A percentile compares a stretch with the other conserved stretches of the same genome.
Evolutionary conservation across 2,888 invertebrate species (phyloP).

Genomic region (Noctua comes): DNA sequence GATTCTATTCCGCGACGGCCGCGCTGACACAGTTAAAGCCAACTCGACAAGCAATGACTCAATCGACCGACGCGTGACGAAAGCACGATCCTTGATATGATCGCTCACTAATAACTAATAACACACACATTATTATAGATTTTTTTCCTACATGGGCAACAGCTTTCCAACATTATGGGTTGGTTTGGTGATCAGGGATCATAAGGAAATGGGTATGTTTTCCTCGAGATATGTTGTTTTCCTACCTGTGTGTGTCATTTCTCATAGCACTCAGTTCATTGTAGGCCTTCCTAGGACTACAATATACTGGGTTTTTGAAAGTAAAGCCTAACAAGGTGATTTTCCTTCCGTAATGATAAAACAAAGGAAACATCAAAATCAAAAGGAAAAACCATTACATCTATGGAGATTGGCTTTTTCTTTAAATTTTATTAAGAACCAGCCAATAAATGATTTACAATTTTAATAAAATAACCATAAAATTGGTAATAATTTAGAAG

Average conservation of each 20-base stretch:
- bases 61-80: conserved; percentile 80
- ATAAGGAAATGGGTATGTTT: conserved; percentile 5
- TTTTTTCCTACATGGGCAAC: neutral
- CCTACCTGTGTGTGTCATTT: neutral
- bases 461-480: neutral
- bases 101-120: conserved; percentile 67
- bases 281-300: neutral
- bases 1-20: conserved; percentile 88
- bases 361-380: neutral
- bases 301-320: neutral
- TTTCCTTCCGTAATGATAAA: neutral
- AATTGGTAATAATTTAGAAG: neutral
- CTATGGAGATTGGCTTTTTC: neutral
- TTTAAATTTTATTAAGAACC: neutral
- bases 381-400: neutral
- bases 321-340: neutral
- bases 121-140: conserved; percentile 33
- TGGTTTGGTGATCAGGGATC: neutral
- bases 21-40: conserved; percentile 84
- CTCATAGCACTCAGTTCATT: neutral
- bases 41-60: conserved; percentile 81
- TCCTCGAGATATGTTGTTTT: neutral
- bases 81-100: conserved; percentile 84
- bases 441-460: neutral
- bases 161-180: neutral